Evolutionary conservation across 2,888 invertebrate genomes (phyloP).

Genomic region (Acholoe squamosa): DNA sequence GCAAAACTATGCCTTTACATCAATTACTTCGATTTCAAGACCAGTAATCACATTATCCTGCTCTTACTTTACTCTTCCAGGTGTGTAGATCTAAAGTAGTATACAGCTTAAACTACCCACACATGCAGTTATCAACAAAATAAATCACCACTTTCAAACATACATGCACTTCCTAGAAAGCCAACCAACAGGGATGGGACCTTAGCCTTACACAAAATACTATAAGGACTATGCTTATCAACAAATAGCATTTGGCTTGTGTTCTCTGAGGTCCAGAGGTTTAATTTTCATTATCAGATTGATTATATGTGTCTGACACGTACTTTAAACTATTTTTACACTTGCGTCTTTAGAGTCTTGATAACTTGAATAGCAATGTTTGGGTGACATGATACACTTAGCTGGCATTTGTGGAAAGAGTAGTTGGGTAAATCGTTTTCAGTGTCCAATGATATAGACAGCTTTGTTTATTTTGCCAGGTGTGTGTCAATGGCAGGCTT

Average conservation of each 20-base stretch:
- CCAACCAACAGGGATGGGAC: conserved; percentile 45
- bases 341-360: no score
- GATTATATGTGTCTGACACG: not conserved
- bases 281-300: conserved; percentile 1
- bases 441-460: not conserved
- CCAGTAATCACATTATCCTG: conserved; percentile 29
- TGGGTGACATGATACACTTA: conserved; percentile 3
- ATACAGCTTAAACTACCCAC: conserved; percentile 54
- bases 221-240: conserved; percentile 53
- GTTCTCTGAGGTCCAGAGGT: conserved; percentile 36
- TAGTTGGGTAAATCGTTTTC: not conserved
- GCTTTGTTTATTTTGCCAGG: conserved; percentile 1
- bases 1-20: conserved; percentile 14
- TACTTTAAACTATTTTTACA: not conserved
- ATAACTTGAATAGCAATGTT: not conserved
- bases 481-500: not conserved
- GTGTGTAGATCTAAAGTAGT: conserved; percentile 23
- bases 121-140: conserved; percentile 58
- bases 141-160: conserved; percentile 44
- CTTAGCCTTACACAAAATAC: conserved; percentile 57
- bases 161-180: conserved; percentile 61
- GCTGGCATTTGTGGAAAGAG: not conserved
- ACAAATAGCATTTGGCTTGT: conserved; percentile 61
- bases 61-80: not conserved
- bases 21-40: not conserved